These are phyloP conservation scores for Semicossyphus pulcher DNA, from an alignment of 2,113 vertebrate species.

Conservation along the genomic window DNA sequence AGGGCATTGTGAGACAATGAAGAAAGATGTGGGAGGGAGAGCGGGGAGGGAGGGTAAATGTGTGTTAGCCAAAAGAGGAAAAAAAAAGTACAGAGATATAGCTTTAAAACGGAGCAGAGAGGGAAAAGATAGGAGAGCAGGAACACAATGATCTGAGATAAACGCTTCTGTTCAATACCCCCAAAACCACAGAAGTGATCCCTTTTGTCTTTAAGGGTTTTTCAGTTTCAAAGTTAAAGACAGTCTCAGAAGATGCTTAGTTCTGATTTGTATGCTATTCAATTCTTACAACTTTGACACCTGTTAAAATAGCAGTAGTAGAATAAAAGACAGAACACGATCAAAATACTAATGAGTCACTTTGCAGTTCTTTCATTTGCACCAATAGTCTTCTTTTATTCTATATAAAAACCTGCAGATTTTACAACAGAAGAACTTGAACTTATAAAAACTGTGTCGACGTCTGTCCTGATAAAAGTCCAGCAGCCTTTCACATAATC, in stretches of 20 bases:
- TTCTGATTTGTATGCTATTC: conserved; percentile 23
- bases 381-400: background rate
- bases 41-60: background rate
- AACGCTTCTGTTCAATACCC: conserved; percentile 40
- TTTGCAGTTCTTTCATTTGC: background rate
- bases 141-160: conserved; percentile 42
- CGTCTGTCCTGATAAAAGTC: conserved; percentile 17
- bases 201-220: conserved; percentile 37
- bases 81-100: conserved; percentile 31
- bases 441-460: background rate
- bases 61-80: conserved; percentile 26
- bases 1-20: conserved; percentile 36
- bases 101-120: conserved; percentile 36
- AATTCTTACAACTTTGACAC: conserved; percentile 6
- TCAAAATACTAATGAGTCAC: conserved; percentile 8
- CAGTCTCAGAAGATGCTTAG: conserved; percentile 7
- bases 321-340: background rate
- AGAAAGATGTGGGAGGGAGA: conserved; percentile 36
- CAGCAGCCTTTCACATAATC: background rate
- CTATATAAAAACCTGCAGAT: background rate
- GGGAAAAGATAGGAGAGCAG: conserved; percentile 29
- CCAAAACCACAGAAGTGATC: conserved; percentile 25
- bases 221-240: conserved; percentile 42
- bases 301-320: conserved; percentile 16
- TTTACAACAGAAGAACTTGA: background rate